phyloP scores from a whole-genome alignment of 1,140 invertebrate species.

The Arctopsyche grandis region DNA sequence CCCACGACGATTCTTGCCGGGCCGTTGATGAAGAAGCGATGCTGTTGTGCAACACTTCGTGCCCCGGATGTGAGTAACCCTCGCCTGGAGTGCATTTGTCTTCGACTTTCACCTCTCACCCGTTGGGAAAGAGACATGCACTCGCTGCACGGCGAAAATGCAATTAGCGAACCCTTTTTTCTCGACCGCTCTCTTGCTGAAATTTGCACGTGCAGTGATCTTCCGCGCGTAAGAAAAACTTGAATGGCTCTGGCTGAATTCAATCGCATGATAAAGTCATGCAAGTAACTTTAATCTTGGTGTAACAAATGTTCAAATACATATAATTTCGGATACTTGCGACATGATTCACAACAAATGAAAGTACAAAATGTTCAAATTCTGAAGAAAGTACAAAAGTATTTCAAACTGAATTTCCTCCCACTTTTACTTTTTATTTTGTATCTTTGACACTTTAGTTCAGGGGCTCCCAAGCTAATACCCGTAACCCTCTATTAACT shows the following conservation, averaged over 20 bases:
- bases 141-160: neutral
- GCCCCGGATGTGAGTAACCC: slow-evolving; percentile 2
- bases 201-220: neutral
- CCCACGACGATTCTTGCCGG: neutral
- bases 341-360: no score
- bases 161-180: slow-evolving; percentile 20
- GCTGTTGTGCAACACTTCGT: slow-evolving; percentile 8
- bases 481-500: no score
- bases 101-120: slow-evolving; percentile 13
- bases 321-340: no score
- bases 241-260: no score
- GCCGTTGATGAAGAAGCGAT: neutral
- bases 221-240: neutral
- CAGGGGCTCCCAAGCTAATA: no score
- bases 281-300: no score
- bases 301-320: no score
- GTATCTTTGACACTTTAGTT: no score
- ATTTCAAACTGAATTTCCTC: no score
- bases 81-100: slow-evolving; percentile 8
- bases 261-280: neutral
- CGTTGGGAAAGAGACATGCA: neutral
- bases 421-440: no score
- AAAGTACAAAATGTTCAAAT: no score
- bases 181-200: neutral
- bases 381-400: no score